phyloP scores from a whole-genome alignment of 2,113 vertebrate genomes.

The Enhydra lutris region DNA sequence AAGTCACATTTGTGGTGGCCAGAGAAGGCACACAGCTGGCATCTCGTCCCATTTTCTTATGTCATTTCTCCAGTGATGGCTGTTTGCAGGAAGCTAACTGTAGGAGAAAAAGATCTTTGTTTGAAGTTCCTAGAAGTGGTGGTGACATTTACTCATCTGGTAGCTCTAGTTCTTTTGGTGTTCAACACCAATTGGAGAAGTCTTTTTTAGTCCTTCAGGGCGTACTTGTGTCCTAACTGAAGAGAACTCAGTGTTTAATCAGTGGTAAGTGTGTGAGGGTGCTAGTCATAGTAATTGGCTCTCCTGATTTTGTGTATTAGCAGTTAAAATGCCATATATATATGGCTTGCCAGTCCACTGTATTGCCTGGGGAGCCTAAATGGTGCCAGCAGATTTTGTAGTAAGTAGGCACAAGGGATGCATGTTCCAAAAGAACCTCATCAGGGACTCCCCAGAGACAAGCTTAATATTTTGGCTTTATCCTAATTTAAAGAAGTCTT shows the following conservation, averaged over 20 bases:
- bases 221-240: neutral
- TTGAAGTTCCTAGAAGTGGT: neutral
- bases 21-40: neutral
- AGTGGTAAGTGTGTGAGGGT: neutral
- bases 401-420: conserved; percentile 36
- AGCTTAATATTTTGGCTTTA: conserved; percentile 42
- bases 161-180: conserved; percentile 20
- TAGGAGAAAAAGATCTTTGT: neutral
- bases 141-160: neutral
- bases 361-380: conserved; percentile 1
- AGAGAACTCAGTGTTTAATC: conserved; percentile 21
- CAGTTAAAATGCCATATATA: neutral
- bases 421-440: conserved; percentile 37
- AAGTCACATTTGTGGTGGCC: neutral
- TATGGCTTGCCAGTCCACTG: neutral
- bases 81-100: neutral
- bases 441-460: neutral
- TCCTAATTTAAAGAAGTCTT: conserved; percentile 49
- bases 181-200: neutral
- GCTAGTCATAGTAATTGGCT: neutral
- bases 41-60: neutral
- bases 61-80: neutral
- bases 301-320: conserved; percentile 28
- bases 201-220: neutral
- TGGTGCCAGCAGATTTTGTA: neutral